Conservation (phyloP, 1,140 invertebrate genomes). For the Mizuhopecten yessoensis region DNA sequence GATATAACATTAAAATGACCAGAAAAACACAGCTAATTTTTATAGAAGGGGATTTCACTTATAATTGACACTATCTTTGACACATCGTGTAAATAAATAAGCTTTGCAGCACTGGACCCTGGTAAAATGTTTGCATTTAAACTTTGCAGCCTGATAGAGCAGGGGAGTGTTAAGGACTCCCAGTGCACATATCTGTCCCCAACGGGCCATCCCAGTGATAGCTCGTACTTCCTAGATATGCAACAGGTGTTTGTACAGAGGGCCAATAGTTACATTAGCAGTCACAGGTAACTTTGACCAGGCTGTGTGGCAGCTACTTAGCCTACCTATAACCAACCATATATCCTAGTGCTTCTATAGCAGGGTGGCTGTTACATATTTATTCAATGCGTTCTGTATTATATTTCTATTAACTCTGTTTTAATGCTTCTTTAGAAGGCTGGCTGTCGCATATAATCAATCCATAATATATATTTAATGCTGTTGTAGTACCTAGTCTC, state of each 20-base stretch:
- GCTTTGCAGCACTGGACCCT: neutral
- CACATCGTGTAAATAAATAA: neutral
- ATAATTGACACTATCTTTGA: no score
- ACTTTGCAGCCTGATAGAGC: conserved; percentile 25
- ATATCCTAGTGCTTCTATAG: neutral
- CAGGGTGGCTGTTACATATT: neutral
- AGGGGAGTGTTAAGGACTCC: neutral
- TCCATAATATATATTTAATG: no score
- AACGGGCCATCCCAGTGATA: conserved; percentile 58
- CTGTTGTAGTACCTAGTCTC: no score
- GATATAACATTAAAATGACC: no score
- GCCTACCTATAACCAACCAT: neutral
- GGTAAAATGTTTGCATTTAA: conserved; percentile 18
- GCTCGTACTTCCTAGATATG: conserved; percentile 62
- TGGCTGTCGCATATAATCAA: no score
- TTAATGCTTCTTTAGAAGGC: no score
- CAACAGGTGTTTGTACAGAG: conserved; percentile 50
- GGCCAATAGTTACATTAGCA: conserved; percentile 47
- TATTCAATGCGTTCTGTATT: no score
- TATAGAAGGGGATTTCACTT: no score
- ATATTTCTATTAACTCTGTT: no score
- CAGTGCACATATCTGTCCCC: conserved; percentile 44
- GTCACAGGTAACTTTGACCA: conserved; percentile 51
- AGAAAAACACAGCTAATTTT: no score
- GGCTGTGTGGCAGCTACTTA: conserved; percentile 39